Evolutionary conservation across 2,113 vertebrate genomes (phyloP), one percentile per base, ranked within the genome.

Genomic region (Dryoscopus gambensis): DNA sequence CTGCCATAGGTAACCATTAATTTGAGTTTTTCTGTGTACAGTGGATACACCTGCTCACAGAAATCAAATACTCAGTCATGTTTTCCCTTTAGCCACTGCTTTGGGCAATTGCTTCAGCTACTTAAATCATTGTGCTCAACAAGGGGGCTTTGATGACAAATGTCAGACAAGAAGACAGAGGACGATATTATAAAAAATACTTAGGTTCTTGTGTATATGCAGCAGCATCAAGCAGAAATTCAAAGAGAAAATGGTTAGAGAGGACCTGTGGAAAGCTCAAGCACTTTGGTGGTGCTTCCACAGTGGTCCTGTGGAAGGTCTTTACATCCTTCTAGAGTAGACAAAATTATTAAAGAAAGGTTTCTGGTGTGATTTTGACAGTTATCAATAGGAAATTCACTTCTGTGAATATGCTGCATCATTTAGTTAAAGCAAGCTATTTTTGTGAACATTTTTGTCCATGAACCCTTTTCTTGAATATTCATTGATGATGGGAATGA

Each of bases 381-480:
- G 49, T 40, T 65, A 52, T 27, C 35, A 94, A 88, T 80, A 74
- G 39, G 52, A 94, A 90, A 83, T 57, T 22, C 22, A 67, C 16
- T 88, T 86, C 60, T 60, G 22, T 90, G 56, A 93, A 78, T 90
- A 78, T 64, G 75, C 52, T 64, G 31, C 59, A 42, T 69, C 3
- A 4, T 35, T 87, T 83, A 74, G 93, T 92, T 92, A 80, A 91
- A 92, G 63, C 0, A 23, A 86, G 76, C 19, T 92, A 80, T 90
- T 96, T 96, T 88, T 84, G 76, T 23, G 35, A 90, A 81, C 0
- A 0, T 30, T 90, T 94, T 85, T 93, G 67, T 76, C 59, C 59
- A 23, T 50, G 59, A 93, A 85, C 10, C 11, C 56, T 94, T 83
- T 90, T 27, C 71, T 70, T 93, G 85, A 96, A 92, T 94, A 95